These are phyloP conservation scores for Acanthisitta chloris DNA, from an alignment of 2,113 vertebrate species.

Conservation along the genomic window DNA sequence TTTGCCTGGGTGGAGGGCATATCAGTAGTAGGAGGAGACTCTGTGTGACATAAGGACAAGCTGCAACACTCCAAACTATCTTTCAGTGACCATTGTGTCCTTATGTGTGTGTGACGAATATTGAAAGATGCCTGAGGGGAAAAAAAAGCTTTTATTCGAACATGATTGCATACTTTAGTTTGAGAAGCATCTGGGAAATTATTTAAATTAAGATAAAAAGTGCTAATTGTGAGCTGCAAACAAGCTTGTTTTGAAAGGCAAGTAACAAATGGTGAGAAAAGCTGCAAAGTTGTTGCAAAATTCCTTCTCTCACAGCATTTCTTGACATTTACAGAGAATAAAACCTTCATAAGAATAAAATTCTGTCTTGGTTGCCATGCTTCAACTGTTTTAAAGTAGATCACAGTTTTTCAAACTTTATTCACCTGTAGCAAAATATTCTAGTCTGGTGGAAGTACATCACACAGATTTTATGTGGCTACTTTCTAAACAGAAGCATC, in stretches of 20 bases:
- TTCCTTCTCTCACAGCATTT: not conserved
- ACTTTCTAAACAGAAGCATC: not conserved
- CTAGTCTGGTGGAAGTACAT: not conserved
- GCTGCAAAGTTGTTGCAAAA: not conserved
- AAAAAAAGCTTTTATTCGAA: not conserved
- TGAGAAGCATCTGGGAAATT: not conserved
- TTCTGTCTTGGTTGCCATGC: not conserved
- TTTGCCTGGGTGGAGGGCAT: not conserved
- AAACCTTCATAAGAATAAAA: not conserved
- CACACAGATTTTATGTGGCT: not conserved
- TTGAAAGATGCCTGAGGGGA: not conserved
- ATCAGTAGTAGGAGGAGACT: not conserved
- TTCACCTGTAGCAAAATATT: not conserved
- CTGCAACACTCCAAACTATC: not conserved
- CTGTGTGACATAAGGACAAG: not conserved
- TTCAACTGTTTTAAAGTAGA: not conserved
- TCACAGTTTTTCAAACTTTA: not conserved
- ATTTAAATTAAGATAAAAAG: not conserved
- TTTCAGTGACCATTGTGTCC: not conserved
- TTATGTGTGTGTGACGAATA: not conserved
- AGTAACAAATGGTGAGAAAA: not conserved
- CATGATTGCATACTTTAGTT: not conserved
- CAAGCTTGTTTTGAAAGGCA: constrained; percentile 1
- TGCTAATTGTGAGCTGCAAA: not conserved
- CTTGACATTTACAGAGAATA: not conserved